Evolutionary conservation across 2,888 invertebrate genomes (phyloP).

Genomic region (Lymantria dispar): DNA sequence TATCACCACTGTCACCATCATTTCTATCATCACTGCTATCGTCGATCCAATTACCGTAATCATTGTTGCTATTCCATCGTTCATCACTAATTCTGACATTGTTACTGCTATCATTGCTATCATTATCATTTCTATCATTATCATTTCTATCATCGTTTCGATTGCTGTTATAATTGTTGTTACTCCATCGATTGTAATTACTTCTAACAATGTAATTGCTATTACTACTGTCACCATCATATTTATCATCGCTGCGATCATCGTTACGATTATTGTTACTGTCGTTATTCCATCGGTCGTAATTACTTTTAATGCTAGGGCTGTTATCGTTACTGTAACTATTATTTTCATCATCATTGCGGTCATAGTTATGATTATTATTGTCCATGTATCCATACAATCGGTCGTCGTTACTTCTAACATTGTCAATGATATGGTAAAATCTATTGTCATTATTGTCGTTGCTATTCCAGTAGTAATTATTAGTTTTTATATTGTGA

Average conservation of each 20-base stretch:
- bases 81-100: background rate
- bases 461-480: no score
- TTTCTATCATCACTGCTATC: background rate
- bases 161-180: background rate
- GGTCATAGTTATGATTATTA: background rate
- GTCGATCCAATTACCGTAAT: background rate
- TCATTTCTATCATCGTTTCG: background rate
- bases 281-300: background rate
- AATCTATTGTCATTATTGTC: no score
- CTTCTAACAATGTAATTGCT: background rate
- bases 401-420: no score
- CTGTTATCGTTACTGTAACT: background rate
- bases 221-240: background rate
- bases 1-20: background rate
- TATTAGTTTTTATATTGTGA: background rate
- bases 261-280: background rate
- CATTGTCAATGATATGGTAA: no score
- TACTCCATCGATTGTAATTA: background rate
- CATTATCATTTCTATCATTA: background rate
- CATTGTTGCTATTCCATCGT: background rate
- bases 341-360: background rate
- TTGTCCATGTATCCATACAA: no score
- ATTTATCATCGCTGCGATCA: background rate
- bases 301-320: background rate
- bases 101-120: background rate